A percentile compares a stretch with the other conserved stretches of the same genome.
Evolutionary conservation across 2,113 vertebrate genomes (phyloP).

Genomic region (Salminus brasiliensis): DNA sequence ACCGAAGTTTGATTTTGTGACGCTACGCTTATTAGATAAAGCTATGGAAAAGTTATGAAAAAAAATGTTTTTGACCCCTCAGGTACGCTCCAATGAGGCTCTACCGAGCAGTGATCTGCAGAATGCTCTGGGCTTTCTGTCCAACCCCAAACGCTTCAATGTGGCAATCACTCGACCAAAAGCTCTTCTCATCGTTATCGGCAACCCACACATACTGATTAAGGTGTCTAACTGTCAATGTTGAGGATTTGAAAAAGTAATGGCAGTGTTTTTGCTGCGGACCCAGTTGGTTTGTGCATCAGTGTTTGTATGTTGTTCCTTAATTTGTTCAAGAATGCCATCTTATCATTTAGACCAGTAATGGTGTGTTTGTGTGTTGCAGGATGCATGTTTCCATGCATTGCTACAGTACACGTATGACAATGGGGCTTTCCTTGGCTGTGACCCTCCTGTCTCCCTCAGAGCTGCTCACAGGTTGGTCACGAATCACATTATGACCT

Average conservation of each 20-base stretch:
- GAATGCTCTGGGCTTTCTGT: conserved; percentile 83
- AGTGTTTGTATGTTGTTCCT: no score
- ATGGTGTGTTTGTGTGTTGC: background rate
- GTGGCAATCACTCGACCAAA: conserved; percentile 92
- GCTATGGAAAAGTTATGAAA: background rate
- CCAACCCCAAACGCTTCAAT: conserved; percentile 93
- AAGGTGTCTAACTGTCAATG: conserved; percentile 68
- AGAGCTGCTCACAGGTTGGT: conserved; percentile 49
- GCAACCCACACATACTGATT: conserved; percentile 90
- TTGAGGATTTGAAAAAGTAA: background rate
- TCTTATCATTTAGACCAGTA: background rate
- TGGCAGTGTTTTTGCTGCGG: background rate
- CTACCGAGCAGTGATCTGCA: conserved; percentile 72
- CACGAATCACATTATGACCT: background rate
- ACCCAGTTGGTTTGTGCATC: no score
- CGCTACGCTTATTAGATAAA: background rate
- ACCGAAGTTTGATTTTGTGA: background rate
- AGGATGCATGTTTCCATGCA: conserved; percentile 89
- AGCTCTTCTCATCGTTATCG: conserved; percentile 88
- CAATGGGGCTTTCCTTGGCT: conserved; percentile 86
- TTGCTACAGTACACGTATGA: conserved; percentile 84
- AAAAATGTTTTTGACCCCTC: background rate
- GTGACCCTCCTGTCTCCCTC: conserved; percentile 81
- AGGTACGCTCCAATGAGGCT: conserved; percentile 89
- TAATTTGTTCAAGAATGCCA: no score